Base-by-base conservation (phyloP, 2,797 vertebrate genomes). In the Mareca strepera region DNA sequence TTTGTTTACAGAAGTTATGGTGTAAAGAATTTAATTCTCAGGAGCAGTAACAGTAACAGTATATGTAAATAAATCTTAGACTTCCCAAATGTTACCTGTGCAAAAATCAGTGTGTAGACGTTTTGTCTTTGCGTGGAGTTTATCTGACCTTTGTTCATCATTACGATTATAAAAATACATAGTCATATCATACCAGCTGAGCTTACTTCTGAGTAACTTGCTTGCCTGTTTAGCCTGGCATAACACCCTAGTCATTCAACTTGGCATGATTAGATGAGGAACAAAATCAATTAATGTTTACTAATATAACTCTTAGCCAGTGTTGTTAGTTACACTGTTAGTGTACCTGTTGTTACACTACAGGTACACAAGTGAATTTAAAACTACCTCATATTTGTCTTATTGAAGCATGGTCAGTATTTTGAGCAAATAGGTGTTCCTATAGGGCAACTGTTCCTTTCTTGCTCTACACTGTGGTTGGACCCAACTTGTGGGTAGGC, bases 381-480 rank as follows among this genome's bases (percentile, higher is more conserved):
- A 44, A 4, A 15, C 22, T 68, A 53, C 29, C 41, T 92, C 41
- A 52, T 41, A 7, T 88, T 26, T 28, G 12, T 20, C 28, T 50
- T 3, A 28, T 26, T 48, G 25, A 28, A 37, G 22, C 16, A 16
- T n/a, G 8, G 48, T 66, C 69, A 46, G 2, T 64, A n/a, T 58
- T 72, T 77, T 78, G 41, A 92, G 18, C 17, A 68, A 52, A 33
- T 5, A 64, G 15, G 3, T 78, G 13, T 64, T 22, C 33, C 5
- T 70, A 0, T 16, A 25, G 15, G 85, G 26, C 25, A 67, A 33
- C 18, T 60, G 39, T 46, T 76, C 29, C 48, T 92, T 50, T 80
- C 31, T 16, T 87, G 39, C 12, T 72, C 14, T 5, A 0, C 56
- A 18, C 9, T 58, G 1, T 0, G 0, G 7, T 39, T 76, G 68